Conservation (phyloP, 2,888 invertebrate genomes). For the Parapristionchus giblindavisi region DNA sequence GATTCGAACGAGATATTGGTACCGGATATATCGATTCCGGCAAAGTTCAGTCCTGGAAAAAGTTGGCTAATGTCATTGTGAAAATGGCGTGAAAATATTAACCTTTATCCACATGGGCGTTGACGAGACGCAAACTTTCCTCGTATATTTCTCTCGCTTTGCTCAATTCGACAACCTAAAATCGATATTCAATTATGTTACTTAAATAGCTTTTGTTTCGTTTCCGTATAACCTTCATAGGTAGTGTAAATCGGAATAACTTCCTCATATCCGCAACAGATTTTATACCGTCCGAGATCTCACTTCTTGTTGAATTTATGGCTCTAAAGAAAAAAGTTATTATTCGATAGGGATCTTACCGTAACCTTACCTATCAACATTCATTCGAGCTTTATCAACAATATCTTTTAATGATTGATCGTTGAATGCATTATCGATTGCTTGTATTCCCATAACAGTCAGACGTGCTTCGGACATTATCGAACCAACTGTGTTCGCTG, state of each 20-base stretch:
- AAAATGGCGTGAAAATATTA: conserved; percentile 71
- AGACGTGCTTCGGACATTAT: conserved; percentile 71
- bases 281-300: not conserved
- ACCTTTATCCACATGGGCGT: conserved; percentile 79
- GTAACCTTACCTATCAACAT: conserved; percentile 51
- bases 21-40: conserved; percentile 52
- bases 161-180: conserved; percentile 84
- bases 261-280: conserved; percentile 42
- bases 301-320: conserved; percentile 6
- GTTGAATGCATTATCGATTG: conserved; percentile 32
- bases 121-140: conserved; percentile 85
- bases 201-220: too few species aligned
- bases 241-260: conserved; percentile 72
- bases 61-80: too few species aligned
- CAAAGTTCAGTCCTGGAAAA: conserved; percentile 54
- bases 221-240: conserved; percentile 69
- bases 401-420: conserved; percentile 51
- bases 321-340: conserved; percentile 11
- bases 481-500: conserved; percentile 70
- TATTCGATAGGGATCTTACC: not conserved
- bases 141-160: conserved; percentile 95
- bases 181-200: conserved; percentile 67
- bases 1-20: conserved; percentile 83
- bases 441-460: conserved; percentile 63
- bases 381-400: conserved; percentile 58